Conservation (phyloP, 2,797 vertebrate species). For the Nyctibius grandis region DNA sequence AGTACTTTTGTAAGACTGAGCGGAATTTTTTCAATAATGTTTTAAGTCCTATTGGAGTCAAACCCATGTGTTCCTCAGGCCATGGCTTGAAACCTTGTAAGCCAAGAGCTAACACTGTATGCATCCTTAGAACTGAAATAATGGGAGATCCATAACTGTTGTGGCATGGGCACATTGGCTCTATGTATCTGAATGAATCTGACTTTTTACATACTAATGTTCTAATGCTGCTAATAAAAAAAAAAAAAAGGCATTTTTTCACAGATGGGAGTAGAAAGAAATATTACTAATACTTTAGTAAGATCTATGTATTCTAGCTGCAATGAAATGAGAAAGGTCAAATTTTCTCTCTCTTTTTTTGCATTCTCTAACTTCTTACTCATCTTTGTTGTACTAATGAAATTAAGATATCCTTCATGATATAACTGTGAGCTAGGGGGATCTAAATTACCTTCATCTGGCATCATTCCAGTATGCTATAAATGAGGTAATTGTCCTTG, state of each 20-base stretch:
- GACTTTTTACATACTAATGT: constrained; percentile 47
- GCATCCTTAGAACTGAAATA: background rate
- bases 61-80: background rate
- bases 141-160: background rate
- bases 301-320: constrained; percentile 72
- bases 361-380: constrained; percentile 73
- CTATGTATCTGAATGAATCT: constrained; percentile 34
- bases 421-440: constrained; percentile 96
- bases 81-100: background rate
- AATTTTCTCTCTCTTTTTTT: constrained; percentile 67
- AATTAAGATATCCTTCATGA: constrained; percentile 95
- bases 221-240: constrained; percentile 54
- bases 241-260: background rate
- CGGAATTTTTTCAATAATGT: background rate
- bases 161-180: background rate
- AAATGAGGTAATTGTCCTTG: constrained; percentile 99
- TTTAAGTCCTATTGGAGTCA: background rate
- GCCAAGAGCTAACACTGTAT: background rate
- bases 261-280: constrained; percentile 55
- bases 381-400: constrained; percentile 83
- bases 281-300: constrained; percentile 73
- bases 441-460: constrained; percentile 99
- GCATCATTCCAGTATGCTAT: constrained; percentile 98
- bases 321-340: constrained; percentile 79
- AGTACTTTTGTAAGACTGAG: background rate